These are phyloP conservation scores for Fulmarus glacialis DNA, from an alignment of 2,113 vertebrate species.

Conservation along the genomic window DNA sequence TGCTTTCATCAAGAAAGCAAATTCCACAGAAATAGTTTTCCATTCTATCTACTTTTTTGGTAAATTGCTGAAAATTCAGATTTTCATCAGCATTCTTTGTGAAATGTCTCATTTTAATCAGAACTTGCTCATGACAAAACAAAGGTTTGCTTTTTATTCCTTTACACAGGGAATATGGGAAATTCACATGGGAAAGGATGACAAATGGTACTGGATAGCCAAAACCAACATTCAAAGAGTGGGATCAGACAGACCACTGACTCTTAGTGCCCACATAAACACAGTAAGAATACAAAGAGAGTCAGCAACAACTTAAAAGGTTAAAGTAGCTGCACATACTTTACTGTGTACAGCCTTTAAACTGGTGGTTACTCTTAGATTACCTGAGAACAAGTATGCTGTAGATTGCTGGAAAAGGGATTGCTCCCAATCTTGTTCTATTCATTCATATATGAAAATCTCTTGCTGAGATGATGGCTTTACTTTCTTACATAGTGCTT, in stretches of 20 bases:
- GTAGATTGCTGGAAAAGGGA: not conserved
- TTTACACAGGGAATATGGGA: not conserved
- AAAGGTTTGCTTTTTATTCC: not conserved
- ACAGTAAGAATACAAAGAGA: not conserved
- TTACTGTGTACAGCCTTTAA: not conserved
- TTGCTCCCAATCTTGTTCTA: not conserved
- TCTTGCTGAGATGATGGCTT: not conserved
- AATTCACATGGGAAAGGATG: not conserved
- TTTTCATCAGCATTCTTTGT: not conserved
- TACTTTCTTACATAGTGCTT: not conserved
- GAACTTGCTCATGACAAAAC: not conserved
- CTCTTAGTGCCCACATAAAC: not conserved
- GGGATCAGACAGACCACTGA: not conserved
- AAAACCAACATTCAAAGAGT: not conserved
- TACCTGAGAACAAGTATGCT: accelerated
- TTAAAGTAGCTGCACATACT: not conserved
- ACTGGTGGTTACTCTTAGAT: not conserved
- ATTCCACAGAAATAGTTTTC: not conserved
- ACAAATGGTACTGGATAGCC: not conserved
- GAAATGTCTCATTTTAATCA: not conserved
- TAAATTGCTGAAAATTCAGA: not conserved
- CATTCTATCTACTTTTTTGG: not conserved
- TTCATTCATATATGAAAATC: not conserved
- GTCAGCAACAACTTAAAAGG: not conserved
- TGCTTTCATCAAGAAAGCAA: not conserved